phyloP scores from a whole-genome alignment of 2,888 invertebrate species.

The Lamellibrachia satsuma region DNA sequence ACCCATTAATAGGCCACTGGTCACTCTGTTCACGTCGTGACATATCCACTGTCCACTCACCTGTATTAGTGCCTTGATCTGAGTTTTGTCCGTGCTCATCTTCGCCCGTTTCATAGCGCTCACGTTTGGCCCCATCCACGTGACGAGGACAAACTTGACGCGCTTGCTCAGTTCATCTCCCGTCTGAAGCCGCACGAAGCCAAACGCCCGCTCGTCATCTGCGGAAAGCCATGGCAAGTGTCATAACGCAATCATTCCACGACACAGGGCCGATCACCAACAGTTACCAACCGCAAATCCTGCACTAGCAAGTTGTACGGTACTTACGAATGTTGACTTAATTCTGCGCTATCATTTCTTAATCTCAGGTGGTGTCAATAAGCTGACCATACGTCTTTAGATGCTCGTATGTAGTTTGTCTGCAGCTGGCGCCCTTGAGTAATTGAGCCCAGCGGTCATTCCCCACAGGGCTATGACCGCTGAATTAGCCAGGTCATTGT shows the following conservation, averaged over 20 bases:
- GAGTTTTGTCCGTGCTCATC: constrained; percentile 83
- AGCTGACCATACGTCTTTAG: background rate
- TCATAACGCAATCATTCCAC: background rate
- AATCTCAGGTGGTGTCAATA: background rate
- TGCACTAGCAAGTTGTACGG: background rate
- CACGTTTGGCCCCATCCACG: constrained; percentile 81
- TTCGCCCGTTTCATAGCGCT: constrained; percentile 82
- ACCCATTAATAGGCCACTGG: too few relatives aligned
- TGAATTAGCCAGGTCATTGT: background rate
- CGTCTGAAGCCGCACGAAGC: constrained; percentile 73
- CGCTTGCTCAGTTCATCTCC: constrained; percentile 86
- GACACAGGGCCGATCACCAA: too few relatives aligned
- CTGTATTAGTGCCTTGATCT: constrained; percentile 73
- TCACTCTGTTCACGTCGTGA: too few relatives aligned
- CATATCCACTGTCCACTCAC: constrained; percentile 25
- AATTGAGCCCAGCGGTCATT: too few relatives aligned
- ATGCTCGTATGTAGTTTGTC: background rate
- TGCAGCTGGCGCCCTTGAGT: background rate
- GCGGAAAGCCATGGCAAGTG: constrained; percentile 26
- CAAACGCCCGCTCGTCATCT: constrained; percentile 80
- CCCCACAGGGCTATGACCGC: too few relatives aligned
- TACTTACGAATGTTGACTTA: background rate
- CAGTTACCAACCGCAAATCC: background rate
- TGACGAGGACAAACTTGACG: constrained; percentile 81
- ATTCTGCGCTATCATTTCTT: background rate